Conservation (phyloP, 2,888 invertebrate genomes). For the Vannuccia rotundouncinata region DNA sequence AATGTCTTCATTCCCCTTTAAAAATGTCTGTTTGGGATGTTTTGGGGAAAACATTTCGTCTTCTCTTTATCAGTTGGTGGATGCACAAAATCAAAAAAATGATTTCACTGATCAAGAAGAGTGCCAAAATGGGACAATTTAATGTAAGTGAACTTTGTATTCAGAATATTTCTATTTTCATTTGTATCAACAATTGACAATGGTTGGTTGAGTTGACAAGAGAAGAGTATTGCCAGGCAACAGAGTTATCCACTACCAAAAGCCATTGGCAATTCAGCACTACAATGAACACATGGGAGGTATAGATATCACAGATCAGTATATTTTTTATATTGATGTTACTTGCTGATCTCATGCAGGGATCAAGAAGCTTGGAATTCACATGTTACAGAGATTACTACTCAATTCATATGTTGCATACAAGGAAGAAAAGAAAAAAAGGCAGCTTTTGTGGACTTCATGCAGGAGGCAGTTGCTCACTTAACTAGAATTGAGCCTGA, state of each 20-base stretch:
- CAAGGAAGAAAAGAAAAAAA: background rate
- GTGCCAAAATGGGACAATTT: no score
- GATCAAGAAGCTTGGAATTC: background rate
- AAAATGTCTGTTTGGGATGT: no score
- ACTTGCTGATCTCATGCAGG: background rate
- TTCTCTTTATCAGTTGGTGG: no score
- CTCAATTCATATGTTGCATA: background rate
- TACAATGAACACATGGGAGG: background rate
- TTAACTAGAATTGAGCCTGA: background rate
- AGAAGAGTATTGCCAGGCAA: background rate
- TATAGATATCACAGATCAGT: background rate
- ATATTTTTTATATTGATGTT: background rate
- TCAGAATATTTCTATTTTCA: no score
- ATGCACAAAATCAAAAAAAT: no score
- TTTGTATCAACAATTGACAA: background rate
- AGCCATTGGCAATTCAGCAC: background rate
- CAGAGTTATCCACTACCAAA: background rate
- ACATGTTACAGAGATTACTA: background rate
- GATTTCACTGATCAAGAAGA: no score
- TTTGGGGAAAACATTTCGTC: no score
- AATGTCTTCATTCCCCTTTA: no score
- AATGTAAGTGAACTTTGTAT: no score
- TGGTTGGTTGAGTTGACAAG: background rate
- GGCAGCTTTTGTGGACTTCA: background rate
- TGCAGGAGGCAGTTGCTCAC: background rate